Evolutionary conservation across 1,140 invertebrate genomes (phyloP), one percentile per base, ranked within the genome.

Genomic region (Aradophagus sp.): DNA sequence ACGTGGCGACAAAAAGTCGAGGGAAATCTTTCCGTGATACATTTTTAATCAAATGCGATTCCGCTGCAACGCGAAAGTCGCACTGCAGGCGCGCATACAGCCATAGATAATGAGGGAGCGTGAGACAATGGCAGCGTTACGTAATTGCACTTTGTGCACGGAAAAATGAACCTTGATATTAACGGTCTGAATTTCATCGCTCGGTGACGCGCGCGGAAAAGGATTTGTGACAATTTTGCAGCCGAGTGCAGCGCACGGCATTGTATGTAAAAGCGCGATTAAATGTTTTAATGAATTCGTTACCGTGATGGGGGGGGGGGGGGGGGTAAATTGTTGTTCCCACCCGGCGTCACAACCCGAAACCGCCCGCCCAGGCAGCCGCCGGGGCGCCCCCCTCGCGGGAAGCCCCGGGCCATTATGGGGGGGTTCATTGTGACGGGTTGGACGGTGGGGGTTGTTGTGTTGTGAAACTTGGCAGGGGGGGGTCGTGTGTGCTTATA

Each of bases 251-350:
- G 19, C 12, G 52, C 44, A 27, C 13, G 45, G 42, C 38, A 55
- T 55, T 59, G 45, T 67, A 41, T 47, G 47, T 59, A 38, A 58
- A 68, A 61, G 41, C 34, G 32, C 56, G 55, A 61, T 68, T 68
- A 68, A 68, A 68, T 68, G 32, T 68, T 68, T 66, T 59, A 53
- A 68, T 53, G 65, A 68, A 68, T 47, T 59, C 55, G 36, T 66
- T 53, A 38, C 23, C 5, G 20, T 29, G 16, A 42, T 26, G 48
- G 26, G 13, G n/a, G n/a, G n/a, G n/a, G n/a, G n/a, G n/a, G 41
- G 5, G 31, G 23, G 19, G 38, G 19, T 29, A 34, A 44, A 52
- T 53, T 53, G 59, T 44, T 52, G 27, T 53, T 45, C 19, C 15
- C 5, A 61, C 23, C 34, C 34, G 1, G 2, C 8, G 14, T 34